Conservation (phyloP, 2,797 vertebrate genomes). For the Hapalemur alaotrensis region DNA sequence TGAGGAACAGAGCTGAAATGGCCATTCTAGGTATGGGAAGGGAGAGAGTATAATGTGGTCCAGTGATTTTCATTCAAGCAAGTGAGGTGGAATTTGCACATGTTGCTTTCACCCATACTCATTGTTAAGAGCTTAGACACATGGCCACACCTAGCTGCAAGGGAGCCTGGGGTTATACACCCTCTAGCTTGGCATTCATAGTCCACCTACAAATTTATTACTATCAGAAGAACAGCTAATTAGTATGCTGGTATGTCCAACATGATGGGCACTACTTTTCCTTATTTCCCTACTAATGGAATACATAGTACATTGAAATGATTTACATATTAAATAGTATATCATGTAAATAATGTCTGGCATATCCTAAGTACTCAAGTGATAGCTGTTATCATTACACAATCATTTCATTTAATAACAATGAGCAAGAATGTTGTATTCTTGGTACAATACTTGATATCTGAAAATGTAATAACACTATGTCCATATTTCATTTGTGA, state of each 20-base stretch:
- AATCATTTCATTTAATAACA: constrained; percentile 43
- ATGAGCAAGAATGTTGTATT: not conserved
- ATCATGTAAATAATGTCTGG: not conserved
- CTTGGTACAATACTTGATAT: not conserved
- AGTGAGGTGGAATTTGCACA: not conserved
- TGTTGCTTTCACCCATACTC: not conserved
- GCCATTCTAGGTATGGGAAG: not conserved
- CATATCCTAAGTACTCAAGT: not conserved
- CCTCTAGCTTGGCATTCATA: not conserved
- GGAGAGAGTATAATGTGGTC: not conserved
- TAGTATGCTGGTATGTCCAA: not conserved
- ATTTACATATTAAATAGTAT: not conserved
- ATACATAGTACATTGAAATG: not conserved
- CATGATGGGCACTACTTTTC: not conserved
- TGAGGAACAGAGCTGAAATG: not conserved
- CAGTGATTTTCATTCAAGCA: not conserved
- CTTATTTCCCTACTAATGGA: not conserved
- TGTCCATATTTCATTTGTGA: not conserved
- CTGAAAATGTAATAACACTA: not conserved
- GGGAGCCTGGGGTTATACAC: not conserved
- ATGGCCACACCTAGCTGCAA: not conserved
- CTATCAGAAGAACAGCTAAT: not conserved
- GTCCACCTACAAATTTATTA: not conserved
- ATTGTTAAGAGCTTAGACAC: not conserved
- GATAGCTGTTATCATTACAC: not conserved